Evolutionary conservation across 2,797 vertebrate species (phyloP).

Genomic region (Valencia hispanica): DNA sequence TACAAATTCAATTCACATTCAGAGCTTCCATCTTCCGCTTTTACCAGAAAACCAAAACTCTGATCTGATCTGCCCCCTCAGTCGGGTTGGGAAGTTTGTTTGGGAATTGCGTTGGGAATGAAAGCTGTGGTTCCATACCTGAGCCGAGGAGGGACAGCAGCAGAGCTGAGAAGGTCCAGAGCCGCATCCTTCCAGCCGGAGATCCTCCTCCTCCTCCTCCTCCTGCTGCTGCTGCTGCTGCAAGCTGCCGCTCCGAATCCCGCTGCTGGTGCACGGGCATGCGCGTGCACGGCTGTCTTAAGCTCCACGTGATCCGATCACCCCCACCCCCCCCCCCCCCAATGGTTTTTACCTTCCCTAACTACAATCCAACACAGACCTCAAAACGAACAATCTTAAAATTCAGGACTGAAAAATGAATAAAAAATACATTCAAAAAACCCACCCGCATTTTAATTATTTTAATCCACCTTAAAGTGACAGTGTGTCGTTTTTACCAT

Average conservation of each 20-base stretch:
- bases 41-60: not conserved
- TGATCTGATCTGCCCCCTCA: not conserved
- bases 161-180: constrained; percentile 83
- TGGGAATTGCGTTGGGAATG: not conserved
- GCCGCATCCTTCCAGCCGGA: constrained; percentile 82
- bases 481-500: too few relatives aligned
- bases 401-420: not conserved
- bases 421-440: not conserved
- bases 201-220: not conserved
- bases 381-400: not conserved
- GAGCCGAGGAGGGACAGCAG: constrained; percentile 83
- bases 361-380: too few relatives aligned
- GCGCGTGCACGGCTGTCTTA: not conserved
- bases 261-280: not conserved
- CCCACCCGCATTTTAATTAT: too few relatives aligned
- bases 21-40: not conserved
- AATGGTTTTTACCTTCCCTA: not conserved
- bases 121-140: constrained; percentile 78
- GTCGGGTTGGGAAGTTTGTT: constrained; percentile 25
- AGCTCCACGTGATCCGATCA: not conserved
- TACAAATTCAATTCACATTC: not conserved
- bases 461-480: too few relatives aligned
- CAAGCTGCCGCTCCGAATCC: not conserved
- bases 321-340: too few relatives aligned
- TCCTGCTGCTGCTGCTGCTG: not conserved